phyloP scores from a whole-genome alignment of 1,140 invertebrate species.

The Metaphire vulgaris region DNA sequence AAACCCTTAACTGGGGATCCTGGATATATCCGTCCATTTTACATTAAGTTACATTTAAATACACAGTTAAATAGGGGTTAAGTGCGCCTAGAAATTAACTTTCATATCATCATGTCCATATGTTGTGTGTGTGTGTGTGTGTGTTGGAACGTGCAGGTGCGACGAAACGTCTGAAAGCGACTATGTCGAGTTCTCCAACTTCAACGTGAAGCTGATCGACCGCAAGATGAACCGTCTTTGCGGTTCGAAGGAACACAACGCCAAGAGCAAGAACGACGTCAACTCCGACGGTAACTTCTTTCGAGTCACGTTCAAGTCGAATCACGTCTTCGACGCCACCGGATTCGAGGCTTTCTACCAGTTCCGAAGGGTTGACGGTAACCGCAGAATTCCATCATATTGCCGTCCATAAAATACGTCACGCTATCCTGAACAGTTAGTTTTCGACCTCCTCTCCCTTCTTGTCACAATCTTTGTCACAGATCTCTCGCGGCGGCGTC shows the following conservation, averaged over 20 bases:
- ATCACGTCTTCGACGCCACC: constrained; percentile 81
- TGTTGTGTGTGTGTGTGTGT: neutral
- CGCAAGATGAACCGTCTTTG: constrained; percentile 78
- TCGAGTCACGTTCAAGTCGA: constrained; percentile 85
- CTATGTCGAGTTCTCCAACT: constrained; percentile 93
- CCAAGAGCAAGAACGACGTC: constrained; percentile 52
- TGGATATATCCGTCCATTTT: neutral
- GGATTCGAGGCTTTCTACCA: constrained; percentile 82
- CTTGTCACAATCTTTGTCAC: too few species aligned
- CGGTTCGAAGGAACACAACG: constrained; percentile 60
- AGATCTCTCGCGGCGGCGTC: too few species aligned
- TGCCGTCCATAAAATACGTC: too few species aligned
- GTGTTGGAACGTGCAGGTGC: constrained; percentile 61
- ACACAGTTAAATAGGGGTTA: too few species aligned
- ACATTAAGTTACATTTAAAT: neutral
- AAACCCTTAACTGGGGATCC: neutral
- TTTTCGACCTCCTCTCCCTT: neutral
- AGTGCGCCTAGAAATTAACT: too few species aligned
- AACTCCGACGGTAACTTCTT: constrained; percentile 87
- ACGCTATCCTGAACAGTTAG: neutral
- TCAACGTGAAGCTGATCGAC: constrained; percentile 65
- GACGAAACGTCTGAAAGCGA: constrained; percentile 79
- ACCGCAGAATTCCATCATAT: too few species aligned
- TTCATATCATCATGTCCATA: too few species aligned
- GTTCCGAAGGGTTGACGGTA: constrained; percentile 24